Evolutionary conservation across 2,888 invertebrate species (phyloP), one percentile per base, ranked within the genome.

Genomic region (Brassicogethes aeneus): DNA sequence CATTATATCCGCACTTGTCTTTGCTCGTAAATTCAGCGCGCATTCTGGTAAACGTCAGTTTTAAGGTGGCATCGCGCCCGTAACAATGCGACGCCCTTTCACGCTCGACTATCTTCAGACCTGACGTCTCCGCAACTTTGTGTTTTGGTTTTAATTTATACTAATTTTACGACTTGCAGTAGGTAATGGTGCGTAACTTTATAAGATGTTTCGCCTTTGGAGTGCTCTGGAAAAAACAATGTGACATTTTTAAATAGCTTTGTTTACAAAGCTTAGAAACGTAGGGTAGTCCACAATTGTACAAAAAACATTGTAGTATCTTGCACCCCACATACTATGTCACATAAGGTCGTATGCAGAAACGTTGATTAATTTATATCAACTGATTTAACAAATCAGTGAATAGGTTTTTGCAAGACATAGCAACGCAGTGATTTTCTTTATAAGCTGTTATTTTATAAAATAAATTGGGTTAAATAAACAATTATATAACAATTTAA

Each of bases 91-190:
- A 13, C 45, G 29, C 42, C 40, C 40, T 45, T 41, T 39, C 34
- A 42, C 35, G 45, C 17, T 42, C 32, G 42, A 34, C 12, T 43
- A 40, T 42, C 35, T 34, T 36, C 42, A 45, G 45, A 45, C 45
- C 34, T 45, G 37, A 36, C 37, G 45, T 45, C 45, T 45, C 42
- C 42, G 36, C 42, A 39, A 29, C 13, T 13, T 15, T 35, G 34
- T 12, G 37, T 37, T 43, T 41, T 41, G 37, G 33, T 36, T 45
- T 45, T 45, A 45, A 43, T 42, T 45, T 45, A 43, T 45, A 43
- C 42, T 39, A 39, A 39, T 39, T 39, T 39, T 12, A 39, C 35
- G 39, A 34, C 34, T 15, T 36, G 3, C 16, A 8, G 14, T 39
- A n/a, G n/a, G n/a, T n/a, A 39, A 39, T 39, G 32, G 34, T 36